Evolutionary conservation across 2,113 vertebrate species (phyloP), one percentile per base, ranked within the genome.

Genomic region (Lepidothrix coronata): DNA sequence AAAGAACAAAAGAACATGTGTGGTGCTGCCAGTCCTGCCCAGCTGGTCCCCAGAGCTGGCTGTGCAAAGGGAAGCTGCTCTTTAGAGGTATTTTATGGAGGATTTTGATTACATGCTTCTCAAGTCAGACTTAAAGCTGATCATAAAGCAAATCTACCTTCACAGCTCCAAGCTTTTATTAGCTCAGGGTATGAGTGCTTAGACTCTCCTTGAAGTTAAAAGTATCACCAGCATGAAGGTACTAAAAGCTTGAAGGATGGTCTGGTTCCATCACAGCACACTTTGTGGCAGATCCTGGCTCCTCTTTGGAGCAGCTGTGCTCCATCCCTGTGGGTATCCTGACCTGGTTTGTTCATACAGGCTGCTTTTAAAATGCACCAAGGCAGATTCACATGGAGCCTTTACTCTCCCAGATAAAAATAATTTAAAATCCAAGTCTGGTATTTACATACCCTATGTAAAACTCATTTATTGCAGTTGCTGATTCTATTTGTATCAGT

Each of bases 291-390:
- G 77, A 9, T 41, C 85, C 68, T 85, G 66, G 46, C 62, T 93
- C 55, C 85, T 77, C n/a, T 81, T 39, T 51, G 62, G 85, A 89
- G 76, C 91, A 85, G 48, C n/a, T 85, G 51, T n/a, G 74, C 77
- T 33, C 59, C 52, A 8, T 73, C 71, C 80, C 84, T 12, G 18
- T 28, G 49, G 31, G 65, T 49, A 48, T 82, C 88, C 35, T 68
- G 24, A 66, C 71, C 74, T 76, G 49, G 44, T 96, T 88, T 58
- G 22, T 94, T 91, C 91, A 70, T 70, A 80, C 23, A 71, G 66
- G 76, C 33, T 95, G 85, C 94, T 97, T 43, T 88, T 95, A 93
- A 95, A 91, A 62, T 14, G 19, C 58, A 87, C 44, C 37, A 18
- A 73, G 88, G 62, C 3, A 8, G 79, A 82, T 78, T 76, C 91